Conservation (phyloP, 2,888 invertebrate species). For the Noctua janthina region DNA sequence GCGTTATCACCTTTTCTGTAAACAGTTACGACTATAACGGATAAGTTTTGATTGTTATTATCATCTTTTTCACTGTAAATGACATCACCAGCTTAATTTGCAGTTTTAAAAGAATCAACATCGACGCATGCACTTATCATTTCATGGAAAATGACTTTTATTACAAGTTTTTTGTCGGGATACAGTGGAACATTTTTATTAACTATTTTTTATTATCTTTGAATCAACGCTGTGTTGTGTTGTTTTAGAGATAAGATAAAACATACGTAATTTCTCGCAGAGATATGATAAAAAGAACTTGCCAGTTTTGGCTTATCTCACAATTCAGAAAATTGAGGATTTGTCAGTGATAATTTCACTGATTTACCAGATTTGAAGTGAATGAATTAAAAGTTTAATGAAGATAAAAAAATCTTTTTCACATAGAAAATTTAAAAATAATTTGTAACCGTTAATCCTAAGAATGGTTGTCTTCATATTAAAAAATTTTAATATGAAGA, state of each 20-base stretch:
- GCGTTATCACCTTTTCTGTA: constrained; percentile 35
- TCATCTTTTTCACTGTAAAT: constrained; percentile 45
- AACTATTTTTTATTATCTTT: constrained; percentile 53
- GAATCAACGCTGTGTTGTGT: constrained; percentile 59
- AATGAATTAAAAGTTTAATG: constrained; percentile 3
- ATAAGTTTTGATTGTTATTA: constrained; percentile 45
- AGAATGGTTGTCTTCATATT: too few species aligned
- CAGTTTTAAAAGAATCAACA: constrained; percentile 37
- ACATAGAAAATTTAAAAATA: background rate
- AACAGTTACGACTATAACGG: constrained; percentile 20
- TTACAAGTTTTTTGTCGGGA: constrained; percentile 15
- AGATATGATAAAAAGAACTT: constrained; percentile 57
- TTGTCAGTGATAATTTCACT: constrained; percentile 25
- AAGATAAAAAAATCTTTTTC: constrained; percentile 14
- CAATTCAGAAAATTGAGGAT: constrained; percentile 32
- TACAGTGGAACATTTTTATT: constrained; percentile 49
- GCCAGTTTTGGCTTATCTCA: constrained; percentile 51
- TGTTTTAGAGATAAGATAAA: constrained; percentile 66
- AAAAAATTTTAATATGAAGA: constrained; percentile 4
- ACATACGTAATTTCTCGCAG: constrained; percentile 56
- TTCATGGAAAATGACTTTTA: constrained; percentile 29
- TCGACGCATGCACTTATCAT: constrained; percentile 33
- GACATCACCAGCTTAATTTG: constrained; percentile 65
- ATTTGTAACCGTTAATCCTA: background rate
- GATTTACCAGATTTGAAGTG: constrained; percentile 31